Percentiles rank a stretch among this genome's conserved stretches.
phyloP scores from a whole-genome alignment of 2,797 vertebrate genomes.

The Toxotes lorentzi region DNA sequence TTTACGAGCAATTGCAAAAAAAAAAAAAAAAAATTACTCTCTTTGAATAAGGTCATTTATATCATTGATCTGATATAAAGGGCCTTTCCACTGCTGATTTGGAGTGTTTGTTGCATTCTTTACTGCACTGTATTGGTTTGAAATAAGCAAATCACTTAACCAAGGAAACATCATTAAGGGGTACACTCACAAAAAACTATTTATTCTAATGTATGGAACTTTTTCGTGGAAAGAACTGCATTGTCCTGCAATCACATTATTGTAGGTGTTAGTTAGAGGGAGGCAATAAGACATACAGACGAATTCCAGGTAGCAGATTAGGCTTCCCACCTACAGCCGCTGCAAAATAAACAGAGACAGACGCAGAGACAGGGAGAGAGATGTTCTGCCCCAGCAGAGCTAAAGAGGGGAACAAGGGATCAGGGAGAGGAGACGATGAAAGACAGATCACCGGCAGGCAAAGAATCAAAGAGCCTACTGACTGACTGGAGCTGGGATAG shows the following conservation, averaged over 20 bases:
- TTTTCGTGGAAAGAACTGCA: background rate
- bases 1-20: no score
- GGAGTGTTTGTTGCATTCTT: background rate
- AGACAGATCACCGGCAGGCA: conserved; percentile 83
- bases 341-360: conserved; percentile 76
- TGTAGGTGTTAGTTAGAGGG: conserved; percentile 21
- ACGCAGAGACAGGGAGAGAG: conserved; percentile 54
- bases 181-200: background rate
- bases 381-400: conserved; percentile 71
- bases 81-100: background rate
- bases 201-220: background rate
- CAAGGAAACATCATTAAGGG: background rate
- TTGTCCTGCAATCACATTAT: conserved; percentile 17
- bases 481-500: conserved; percentile 72
- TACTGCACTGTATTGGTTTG: background rate
- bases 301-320: conserved; percentile 67
- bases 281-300: conserved; percentile 33
- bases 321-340: conserved; percentile 68
- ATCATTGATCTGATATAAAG: background rate
- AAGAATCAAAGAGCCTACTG: conserved; percentile 78
- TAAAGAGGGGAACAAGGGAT: conserved; percentile 78
- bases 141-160: background rate
- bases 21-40: background rate
- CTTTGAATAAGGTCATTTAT: background rate
- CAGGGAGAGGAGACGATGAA: conserved; percentile 79